Base-by-base conservation (phyloP, 2,797 vertebrate species). In the Bufotes viridis region DNA sequence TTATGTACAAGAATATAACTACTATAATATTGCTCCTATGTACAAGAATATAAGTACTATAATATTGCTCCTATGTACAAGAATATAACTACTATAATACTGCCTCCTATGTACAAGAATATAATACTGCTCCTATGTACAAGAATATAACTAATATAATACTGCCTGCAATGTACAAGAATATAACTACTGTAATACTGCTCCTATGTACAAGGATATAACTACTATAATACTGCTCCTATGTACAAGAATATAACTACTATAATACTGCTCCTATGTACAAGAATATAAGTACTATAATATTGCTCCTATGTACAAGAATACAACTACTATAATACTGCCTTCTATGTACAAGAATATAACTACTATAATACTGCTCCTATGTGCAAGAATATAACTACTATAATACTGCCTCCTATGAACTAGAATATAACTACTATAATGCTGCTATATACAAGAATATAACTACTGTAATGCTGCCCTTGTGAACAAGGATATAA, bases 101-200 rank as follows among this genome's bases (percentile, higher is more conserved):
- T 60, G 58, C 1, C 58, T 60, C 58, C 58, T 60, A 60, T 60
- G 17, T 60, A 60, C 58, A 34, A 34, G 34, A 34, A 34, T 34
- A 34, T 34, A 34, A 34, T 34, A 34, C 34, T 34, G 34, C 34
- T 34, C 34, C 34, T 34, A 34, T 34, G 34, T 34, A 34, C 42
- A 20, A 60, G 58, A 63, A 63, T 63, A 20, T 63, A 22, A n/a
- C 60, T 20, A 63, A 0, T 63, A 63, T 63, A 20, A 63, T 63
- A 63, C 18, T 63, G 18, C 60, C 60, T 9, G 20, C 60, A n/a
- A 63, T 63, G 7, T 20, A 70, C 13, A 70, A 29, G 13, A 15
- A 70, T 70, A 70, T 34, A 70, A 70, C 67, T 70, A 70, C 67
- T 70, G 34, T 70, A 70, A 70, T 70, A 70, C 24, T 67, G 10